Conservation (phyloP, 2,888 invertebrate species). For the Campopleginae sp. region DNA sequence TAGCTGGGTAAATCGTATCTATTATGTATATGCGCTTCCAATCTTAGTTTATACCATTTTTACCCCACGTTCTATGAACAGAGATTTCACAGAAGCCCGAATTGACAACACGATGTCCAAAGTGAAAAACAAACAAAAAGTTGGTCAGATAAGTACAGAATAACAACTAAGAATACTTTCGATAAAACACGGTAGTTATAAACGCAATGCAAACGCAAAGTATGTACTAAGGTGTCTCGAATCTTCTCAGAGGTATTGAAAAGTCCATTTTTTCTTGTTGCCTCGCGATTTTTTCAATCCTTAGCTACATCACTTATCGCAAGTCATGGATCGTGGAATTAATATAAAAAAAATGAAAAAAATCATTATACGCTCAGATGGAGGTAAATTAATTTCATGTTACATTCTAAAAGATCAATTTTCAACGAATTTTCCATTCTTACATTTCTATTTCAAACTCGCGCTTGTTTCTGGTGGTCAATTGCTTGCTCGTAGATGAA, state of each 20-base stretch:
- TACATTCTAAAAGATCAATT: neutral
- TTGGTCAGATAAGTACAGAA: neutral
- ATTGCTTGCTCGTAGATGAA: too few relatives aligned
- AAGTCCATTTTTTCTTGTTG: neutral
- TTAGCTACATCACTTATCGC: neutral
- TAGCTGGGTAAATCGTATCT: neutral
- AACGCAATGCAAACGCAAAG: slow-evolving; percentile 11
- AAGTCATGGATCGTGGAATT: neutral
- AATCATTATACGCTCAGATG: neutral
- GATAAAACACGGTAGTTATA: neutral
- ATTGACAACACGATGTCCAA: slow-evolving; percentile 45
- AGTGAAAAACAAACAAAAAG: slow-evolving; percentile 28
- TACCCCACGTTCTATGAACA: neutral
- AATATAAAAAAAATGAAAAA: slow-evolving; percentile 3
- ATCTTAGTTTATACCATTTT: slow-evolving; percentile 2
- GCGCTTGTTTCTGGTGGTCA: neutral
- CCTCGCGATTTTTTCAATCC: neutral
- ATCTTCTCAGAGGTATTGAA: neutral
- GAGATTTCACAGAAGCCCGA: slow-evolving; percentile 21
- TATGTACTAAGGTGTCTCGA: neutral
- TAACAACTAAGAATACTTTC: slow-evolving; percentile 46
- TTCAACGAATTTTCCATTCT: neutral
- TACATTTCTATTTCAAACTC: neutral
- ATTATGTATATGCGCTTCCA: slow-evolving; percentile 5
- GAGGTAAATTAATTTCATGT: slow-evolving; percentile 1